A percentile compares a stretch with the other conserved stretches of the same genome.
These are phyloP conservation scores for Acrocephalus kingi DNA, from an alignment of 2,113 vertebrate species.

Conservation along the genomic window DNA sequence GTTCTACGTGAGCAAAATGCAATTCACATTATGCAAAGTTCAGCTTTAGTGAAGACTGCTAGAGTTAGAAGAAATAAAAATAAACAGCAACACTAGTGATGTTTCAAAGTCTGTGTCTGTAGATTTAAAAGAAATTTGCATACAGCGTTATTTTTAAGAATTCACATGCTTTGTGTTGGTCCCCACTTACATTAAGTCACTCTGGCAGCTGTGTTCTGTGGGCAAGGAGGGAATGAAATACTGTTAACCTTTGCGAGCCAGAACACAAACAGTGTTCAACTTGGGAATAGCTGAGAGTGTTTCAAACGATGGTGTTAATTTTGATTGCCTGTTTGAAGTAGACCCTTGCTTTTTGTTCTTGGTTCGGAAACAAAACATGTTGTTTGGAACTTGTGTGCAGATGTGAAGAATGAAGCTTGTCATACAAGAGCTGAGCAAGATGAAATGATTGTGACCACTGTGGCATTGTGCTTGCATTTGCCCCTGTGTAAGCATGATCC, in stretches of 20 bases:
- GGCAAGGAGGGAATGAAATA: background rate
- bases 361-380: background rate
- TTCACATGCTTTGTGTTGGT: background rate
- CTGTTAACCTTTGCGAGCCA: constrained; percentile 7
- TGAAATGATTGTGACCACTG: background rate
- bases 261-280: background rate
- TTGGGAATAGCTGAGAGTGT: background rate
- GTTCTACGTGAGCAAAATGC: background rate
- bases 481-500: background rate
- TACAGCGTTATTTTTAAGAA: background rate
- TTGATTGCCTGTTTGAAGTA: constrained; percentile 30
- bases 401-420: constrained; percentile 36
- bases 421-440: background rate
- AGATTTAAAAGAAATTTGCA: background rate
- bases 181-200: background rate
- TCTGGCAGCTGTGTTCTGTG: background rate
- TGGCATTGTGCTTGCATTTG: background rate
- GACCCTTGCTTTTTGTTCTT: background rate
- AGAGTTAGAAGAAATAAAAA: background rate
- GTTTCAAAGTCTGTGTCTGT: background rate
- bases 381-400: constrained; percentile 5
- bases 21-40: background rate
- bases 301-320: constrained; percentile 31
- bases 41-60: background rate
- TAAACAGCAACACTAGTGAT: background rate